phyloP scores from a whole-genome alignment of 2,113 vertebrate species.

The Sapayoa aenigma region DNA sequence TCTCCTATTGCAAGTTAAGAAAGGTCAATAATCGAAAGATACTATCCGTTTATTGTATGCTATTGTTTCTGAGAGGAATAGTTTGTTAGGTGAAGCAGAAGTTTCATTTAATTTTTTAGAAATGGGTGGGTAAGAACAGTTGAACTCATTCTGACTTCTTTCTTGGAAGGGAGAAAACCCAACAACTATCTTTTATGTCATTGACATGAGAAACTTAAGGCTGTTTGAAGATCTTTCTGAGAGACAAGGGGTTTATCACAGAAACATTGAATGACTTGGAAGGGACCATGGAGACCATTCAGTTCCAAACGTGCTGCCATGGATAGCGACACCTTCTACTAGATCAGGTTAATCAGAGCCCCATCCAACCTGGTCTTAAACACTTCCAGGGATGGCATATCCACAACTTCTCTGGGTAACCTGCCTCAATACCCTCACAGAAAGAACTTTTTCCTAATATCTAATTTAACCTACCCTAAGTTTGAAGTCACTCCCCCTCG shows the following conservation, averaged over 20 bases:
- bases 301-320: background rate
- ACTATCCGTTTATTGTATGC: background rate
- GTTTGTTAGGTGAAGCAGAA: background rate
- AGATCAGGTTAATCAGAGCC: background rate
- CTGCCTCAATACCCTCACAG: background rate
- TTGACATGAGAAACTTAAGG: background rate
- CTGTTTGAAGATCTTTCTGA: background rate
- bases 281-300: background rate
- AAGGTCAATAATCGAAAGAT: background rate
- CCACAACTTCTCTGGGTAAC: background rate
- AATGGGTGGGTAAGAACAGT: background rate
- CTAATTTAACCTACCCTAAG: background rate
- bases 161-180: background rate
- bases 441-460: too few species aligned
- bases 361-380: too few species aligned
- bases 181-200: background rate
- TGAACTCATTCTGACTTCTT: background rate
- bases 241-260: background rate
- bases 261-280: background rate
- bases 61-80: background rate
- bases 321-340: background rate
- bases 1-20: background rate
- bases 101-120: background rate
- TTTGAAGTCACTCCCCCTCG: background rate
- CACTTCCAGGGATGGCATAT: background rate